These are phyloP conservation scores for Drosophila melanosoma DNA, from an alignment of 2,888 invertebrate species.

Conservation along the genomic window DNA sequence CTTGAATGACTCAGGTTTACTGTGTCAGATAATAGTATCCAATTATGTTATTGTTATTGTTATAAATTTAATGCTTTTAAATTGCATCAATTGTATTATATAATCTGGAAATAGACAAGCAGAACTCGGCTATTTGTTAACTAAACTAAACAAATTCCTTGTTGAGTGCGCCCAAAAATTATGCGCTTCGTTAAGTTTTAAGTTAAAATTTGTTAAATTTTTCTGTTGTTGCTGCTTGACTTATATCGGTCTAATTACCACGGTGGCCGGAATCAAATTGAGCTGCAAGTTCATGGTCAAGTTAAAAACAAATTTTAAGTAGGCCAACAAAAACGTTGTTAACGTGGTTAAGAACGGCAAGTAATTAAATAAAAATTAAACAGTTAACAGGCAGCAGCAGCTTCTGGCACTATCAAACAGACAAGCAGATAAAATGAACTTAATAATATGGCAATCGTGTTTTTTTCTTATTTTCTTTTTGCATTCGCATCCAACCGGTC, in stretches of 20 bases:
- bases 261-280: constrained; percentile 4
- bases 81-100: not conserved
- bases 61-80: constrained; percentile 5
- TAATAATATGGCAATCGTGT: constrained; percentile 49
- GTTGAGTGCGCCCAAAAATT: not conserved
- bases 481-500: constrained; percentile 31
- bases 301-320: constrained; percentile 41
- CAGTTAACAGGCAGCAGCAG: constrained; percentile 36
- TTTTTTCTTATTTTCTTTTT: constrained; percentile 5
- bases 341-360: constrained; percentile 13
- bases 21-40: not conserved
- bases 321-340: constrained; percentile 23
- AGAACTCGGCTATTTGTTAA: not conserved
- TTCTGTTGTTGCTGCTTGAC: constrained; percentile 16
- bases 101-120: constrained; percentile 8
- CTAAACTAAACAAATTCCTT: constrained; percentile 4
- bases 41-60: not conserved
- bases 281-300: constrained; percentile 70
- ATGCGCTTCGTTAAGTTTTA: constrained; percentile 17
- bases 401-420: constrained; percentile 38
- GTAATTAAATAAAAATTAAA: constrained; percentile 16
- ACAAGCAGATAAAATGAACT: constrained; percentile 29
- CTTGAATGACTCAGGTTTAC: constrained; percentile 12
- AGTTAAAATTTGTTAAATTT: constrained; percentile 13
- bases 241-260: constrained; percentile 1